Percentiles rank a stretch among this genome's conserved stretches.
phyloP scores from a whole-genome alignment of 2,888 invertebrate species.

The Octonoba sinensis region DNA sequence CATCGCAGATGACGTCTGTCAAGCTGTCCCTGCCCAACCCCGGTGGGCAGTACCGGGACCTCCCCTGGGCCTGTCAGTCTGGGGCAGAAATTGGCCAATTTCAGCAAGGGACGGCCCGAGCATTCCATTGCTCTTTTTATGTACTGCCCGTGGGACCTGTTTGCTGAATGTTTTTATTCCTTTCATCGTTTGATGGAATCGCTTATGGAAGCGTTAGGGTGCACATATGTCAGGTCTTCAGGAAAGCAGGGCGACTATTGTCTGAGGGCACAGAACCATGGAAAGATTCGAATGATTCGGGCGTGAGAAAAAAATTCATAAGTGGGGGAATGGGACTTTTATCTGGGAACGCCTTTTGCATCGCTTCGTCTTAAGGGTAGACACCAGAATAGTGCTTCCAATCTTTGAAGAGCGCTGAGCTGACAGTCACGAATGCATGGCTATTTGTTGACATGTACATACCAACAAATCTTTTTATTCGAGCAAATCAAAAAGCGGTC shows the following conservation, averaged over 20 bases:
- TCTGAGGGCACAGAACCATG: too few species aligned
- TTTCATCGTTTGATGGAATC: constrained; percentile 12
- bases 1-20: constrained; percentile 18
- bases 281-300: too few species aligned
- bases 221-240: constrained; percentile 13
- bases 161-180: constrained; percentile 25
- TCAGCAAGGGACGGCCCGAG: constrained; percentile 7
- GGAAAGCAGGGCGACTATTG: neutral
- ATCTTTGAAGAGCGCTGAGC: too few species aligned
- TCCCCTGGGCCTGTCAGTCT: constrained; percentile 17
- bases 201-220: constrained; percentile 12
- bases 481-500: too few species aligned
- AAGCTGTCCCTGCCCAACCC: constrained; percentile 13
- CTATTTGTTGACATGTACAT: too few species aligned
- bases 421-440: too few species aligned
- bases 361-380: too few species aligned
- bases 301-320: too few species aligned
- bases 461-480: too few species aligned
- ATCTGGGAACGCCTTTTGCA: too few species aligned
- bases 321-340: too few species aligned
- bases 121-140: constrained; percentile 49
- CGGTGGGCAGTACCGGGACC: constrained; percentile 7
- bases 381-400: too few species aligned
- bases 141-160: constrained; percentile 46
- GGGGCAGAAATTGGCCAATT: constrained; percentile 44